Base-by-base conservation (phyloP, 2,113 vertebrate species). In the Pavo muticus region DNA sequence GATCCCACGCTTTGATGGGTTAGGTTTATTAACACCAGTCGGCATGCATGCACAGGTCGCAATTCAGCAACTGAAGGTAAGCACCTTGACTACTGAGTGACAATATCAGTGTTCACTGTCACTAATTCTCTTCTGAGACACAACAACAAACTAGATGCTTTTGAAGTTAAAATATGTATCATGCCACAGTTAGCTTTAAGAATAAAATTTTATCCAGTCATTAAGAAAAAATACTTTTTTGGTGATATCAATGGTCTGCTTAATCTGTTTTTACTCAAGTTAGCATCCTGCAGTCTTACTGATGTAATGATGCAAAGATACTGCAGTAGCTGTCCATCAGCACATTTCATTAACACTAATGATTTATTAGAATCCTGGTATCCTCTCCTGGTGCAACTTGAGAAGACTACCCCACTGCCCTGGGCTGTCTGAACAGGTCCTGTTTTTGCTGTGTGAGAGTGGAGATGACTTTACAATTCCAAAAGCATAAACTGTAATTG, bases 41-140 rank as follows among this genome's bases (percentile, higher is more conserved):
- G 98, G 98, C 13, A 98, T 20, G 86, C 98, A 98, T 0, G 67
- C 98, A 1, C 88, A 95, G 35, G 97, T 96, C 1, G 78, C 97
- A 7, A 98, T 98, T 52, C 84, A 85, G n/a, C 97, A 98, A 17
- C 52, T 98, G 45, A 98, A 98, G 98, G 98, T 98, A 94, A 97
- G 88, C 21, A n/a, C 47, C 64, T 56, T 23, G 13, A 20, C 44
- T 3, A 9, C 21, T 15, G 61, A 27, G 32, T 9, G 8, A 17
- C 47, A 75, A 7, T 11, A 61, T 13, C 11, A 10, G 1, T 42
- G 35, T 74, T 74, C 39, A 52, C 27, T 63, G 4, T 59, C 70
- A 35, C 32, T 8, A 48, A 14, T 25, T 68, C 16, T 69, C 54
- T 64, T 75, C 69, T 44, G 35, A 87, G 78, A 16, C 3, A 2